These are phyloP conservation scores for Mesaphorura yosii DNA, from an alignment of 1,140 invertebrate species.

Conservation along the genomic window DNA sequence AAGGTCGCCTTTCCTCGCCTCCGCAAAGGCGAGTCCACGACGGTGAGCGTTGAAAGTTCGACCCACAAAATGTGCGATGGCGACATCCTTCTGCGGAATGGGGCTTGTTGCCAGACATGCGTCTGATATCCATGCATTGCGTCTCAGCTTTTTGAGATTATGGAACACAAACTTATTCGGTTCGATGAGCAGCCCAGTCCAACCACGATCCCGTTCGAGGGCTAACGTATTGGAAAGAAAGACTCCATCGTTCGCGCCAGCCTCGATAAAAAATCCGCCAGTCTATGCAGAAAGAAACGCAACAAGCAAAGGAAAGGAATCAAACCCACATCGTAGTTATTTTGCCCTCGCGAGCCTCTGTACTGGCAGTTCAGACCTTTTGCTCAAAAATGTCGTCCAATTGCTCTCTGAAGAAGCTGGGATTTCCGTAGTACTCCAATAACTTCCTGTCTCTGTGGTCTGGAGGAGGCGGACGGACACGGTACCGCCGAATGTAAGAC, in stretches of 20 bases:
- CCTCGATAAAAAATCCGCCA: slow-evolving; percentile 35
- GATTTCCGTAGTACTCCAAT: background rate
- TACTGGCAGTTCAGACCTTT: too few species aligned
- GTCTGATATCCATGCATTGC: slow-evolving; percentile 31
- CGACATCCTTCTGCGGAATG: slow-evolving; percentile 13
- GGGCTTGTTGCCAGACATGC: slow-evolving; percentile 30
- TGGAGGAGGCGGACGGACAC: background rate
- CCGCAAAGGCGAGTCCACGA: background rate
- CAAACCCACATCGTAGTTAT: background rate
- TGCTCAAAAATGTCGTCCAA: background rate
- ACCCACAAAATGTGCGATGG: background rate
- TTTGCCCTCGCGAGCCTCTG: too few species aligned
- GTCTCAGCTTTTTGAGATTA: slow-evolving; percentile 29
- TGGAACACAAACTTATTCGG: slow-evolving; percentile 31
- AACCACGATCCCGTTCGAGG: slow-evolving; percentile 32
- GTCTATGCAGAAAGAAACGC: slow-evolving; percentile 16
- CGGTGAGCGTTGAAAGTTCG: background rate
- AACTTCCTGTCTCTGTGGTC: background rate
- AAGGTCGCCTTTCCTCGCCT: background rate
- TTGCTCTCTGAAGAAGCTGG: background rate
- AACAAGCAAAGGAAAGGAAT: background rate
- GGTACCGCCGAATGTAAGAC: background rate
- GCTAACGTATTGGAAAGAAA: slow-evolving; percentile 33
- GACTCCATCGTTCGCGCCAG: slow-evolving; percentile 34
- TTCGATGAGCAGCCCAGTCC: slow-evolving; percentile 35